Evolutionary conservation across 2,797 vertebrate genomes (phyloP), one percentile per base, ranked within the genome.

Genomic region (Chanos chanos): DNA sequence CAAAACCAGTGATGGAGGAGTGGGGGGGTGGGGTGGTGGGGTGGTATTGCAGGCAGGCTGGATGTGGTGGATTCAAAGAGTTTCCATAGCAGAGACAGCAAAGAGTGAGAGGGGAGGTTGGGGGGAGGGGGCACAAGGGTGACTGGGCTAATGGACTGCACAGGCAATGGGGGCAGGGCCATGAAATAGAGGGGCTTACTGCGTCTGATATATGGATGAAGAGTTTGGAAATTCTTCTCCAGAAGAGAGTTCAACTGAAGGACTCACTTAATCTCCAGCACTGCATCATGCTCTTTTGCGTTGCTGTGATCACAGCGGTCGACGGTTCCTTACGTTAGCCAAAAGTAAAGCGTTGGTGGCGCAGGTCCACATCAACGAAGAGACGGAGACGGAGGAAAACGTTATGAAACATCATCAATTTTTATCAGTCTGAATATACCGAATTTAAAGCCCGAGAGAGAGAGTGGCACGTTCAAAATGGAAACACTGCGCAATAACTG

Each of bases 31-130:
- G n/a, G n/a, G n/a, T n/a, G n/a, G n/a, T n/a, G n/a, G 57, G 45
- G 60, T 48, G 64, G 39, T 45, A 57, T 50, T 39, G 15, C 24
- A 40, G 33, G 51, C 33, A 63, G 37, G 50, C 18, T 59, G 25
- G 30, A 63, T 33, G 50, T 59, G 41, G 44, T 19, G 47, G 49
- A 67, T 66, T 57, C 37, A 57, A 58, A 68, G 62, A 76, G 30
- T 69, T 78, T 74, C 70, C 72, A 74, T 51, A 66, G 45, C 61
- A 64, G 57, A 59, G 56, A 67, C 36, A 33, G 13, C 55, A 39
- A 19, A 52, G 49, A 53, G 39, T 21, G 54, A 61, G 48, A 44
- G 10, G 27, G 31, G 41, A 9, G 19, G 1, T n/a, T 15, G 39
- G 16, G 39, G 44, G 30, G 37, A 62, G 49, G n/a, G n/a, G n/a